These are phyloP conservation scores for Patagioenas fasciata DNA, from an alignment of 2,113 vertebrate genomes.

Conservation along the genomic window DNA sequence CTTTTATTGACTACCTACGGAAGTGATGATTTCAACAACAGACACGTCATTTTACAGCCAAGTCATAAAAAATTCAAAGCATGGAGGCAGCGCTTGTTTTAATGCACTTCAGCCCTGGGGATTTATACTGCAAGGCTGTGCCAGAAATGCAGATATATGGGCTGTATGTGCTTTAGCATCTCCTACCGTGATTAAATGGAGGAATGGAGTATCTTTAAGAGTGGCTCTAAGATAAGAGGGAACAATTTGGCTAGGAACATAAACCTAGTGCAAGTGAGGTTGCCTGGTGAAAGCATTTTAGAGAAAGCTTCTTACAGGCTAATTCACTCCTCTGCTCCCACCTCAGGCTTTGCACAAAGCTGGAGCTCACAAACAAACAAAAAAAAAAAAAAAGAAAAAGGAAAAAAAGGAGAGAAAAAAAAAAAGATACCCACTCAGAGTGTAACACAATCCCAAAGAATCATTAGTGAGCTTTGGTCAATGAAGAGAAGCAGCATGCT, in stretches of 20 bases:
- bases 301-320: background rate
- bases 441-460: background rate
- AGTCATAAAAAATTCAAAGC: slow-evolving; percentile 22
- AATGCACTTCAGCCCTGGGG: background rate
- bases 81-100: background rate
- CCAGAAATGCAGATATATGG: slow-evolving; percentile 5
- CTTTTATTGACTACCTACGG: slow-evolving; percentile 43
- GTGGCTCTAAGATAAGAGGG: background rate
- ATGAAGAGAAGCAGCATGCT: background rate
- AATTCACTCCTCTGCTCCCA: background rate
- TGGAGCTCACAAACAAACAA: background rate
- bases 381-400: background rate
- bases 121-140: background rate
- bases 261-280: background rate
- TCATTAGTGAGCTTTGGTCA: background rate
- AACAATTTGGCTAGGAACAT: background rate
- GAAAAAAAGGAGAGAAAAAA: background rate
- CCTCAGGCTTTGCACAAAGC: background rate
- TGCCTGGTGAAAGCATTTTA: background rate
- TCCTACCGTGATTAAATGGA: background rate
- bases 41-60: background rate
- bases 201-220: background rate
- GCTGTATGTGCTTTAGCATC: background rate
- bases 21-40: slow-evolving; percentile 3
- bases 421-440: background rate